A percentile compares a stretch with the other conserved stretches of the same genome.
phyloP scores from a whole-genome alignment of 2,797 vertebrate genomes.

The Neosalanx taihuensis region DNA sequence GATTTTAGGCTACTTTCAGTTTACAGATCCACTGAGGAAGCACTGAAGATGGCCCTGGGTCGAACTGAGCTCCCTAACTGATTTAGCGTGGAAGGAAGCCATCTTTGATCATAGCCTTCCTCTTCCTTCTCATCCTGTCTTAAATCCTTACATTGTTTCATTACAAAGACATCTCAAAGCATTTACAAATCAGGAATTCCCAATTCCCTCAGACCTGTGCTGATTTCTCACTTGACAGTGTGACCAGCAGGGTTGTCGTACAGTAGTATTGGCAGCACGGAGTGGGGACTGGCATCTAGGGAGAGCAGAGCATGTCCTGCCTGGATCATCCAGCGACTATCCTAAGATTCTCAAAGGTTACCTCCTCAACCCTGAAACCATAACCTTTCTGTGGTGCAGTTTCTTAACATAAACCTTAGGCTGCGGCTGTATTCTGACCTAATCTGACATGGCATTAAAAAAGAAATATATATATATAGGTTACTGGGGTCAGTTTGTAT shows the following conservation, averaged over 20 bases:
- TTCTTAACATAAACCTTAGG: not conserved
- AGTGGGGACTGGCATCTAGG: not conserved
- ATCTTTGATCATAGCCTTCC: not conserved
- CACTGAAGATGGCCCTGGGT: not conserved
- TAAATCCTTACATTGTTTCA: not conserved
- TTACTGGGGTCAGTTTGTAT: not conserved
- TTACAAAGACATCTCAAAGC: not conserved
- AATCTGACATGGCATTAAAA: constrained; percentile 2
- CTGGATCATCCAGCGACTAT: not conserved
- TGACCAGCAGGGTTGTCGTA: not conserved
- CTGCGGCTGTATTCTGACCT: not conserved
- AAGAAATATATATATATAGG: not conserved
- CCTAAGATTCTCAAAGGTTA: not conserved
- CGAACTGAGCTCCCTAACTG: not conserved
- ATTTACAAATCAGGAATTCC: not conserved
- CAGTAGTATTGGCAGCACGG: too few species aligned
- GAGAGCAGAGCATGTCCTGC: not conserved
- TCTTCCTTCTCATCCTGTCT: not conserved
- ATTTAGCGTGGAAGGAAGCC: not conserved
- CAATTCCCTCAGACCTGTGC: not conserved
- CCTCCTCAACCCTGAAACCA: not conserved
- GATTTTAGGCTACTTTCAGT: too few species aligned
- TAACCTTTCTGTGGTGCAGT: not conserved
- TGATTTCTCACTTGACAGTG: not conserved
- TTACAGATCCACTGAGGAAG: too few species aligned